These are phyloP conservation scores for Eleginops maclovinus DNA, from an alignment of 2,113 vertebrate genomes.

Conservation along the genomic window DNA sequence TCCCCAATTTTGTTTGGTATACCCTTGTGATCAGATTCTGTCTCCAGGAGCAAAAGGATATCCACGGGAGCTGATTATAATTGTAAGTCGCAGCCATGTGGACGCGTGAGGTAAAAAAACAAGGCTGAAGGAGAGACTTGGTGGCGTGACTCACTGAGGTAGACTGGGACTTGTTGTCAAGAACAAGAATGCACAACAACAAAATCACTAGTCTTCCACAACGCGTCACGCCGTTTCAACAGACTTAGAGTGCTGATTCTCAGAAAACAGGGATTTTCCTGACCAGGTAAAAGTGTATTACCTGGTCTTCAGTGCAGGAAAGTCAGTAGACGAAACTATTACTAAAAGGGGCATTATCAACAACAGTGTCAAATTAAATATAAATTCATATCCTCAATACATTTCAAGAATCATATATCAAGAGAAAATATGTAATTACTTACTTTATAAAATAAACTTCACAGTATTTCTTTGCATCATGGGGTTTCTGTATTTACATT, in stretches of 20 bases:
- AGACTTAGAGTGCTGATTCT: not conserved
- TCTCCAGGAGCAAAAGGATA: not conserved
- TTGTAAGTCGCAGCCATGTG: not conserved
- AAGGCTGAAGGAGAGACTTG: slow-evolving; percentile 2
- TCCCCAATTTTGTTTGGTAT: not conserved
- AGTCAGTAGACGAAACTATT: not conserved
- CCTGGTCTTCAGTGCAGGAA: not conserved
- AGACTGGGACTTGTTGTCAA: slow-evolving; percentile 83
- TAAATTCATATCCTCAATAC: not conserved
- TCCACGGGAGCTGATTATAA: slow-evolving; percentile 10
- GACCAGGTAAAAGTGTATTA: not conserved
- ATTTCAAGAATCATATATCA: not conserved
- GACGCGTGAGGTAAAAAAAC: not conserved
- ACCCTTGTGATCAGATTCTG: not conserved
- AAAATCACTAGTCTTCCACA: slow-evolving; percentile 85
- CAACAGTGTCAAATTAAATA: not conserved
- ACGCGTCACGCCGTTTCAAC: slow-evolving; percentile 35
- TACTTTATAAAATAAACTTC: too few species aligned
- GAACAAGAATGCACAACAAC: slow-evolving; percentile 76
- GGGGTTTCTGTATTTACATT: too few species aligned
- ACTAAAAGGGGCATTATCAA: not conserved
- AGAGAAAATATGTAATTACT: not conserved
- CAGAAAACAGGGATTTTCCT: not conserved
- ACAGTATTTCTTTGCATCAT: too few species aligned
- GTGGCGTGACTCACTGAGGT: slow-evolving; percentile 68